Evolutionary conservation across 64 coral and sea anemone genomes (phyloP).

Genomic region (Astreopora myriophthalma): DNA sequence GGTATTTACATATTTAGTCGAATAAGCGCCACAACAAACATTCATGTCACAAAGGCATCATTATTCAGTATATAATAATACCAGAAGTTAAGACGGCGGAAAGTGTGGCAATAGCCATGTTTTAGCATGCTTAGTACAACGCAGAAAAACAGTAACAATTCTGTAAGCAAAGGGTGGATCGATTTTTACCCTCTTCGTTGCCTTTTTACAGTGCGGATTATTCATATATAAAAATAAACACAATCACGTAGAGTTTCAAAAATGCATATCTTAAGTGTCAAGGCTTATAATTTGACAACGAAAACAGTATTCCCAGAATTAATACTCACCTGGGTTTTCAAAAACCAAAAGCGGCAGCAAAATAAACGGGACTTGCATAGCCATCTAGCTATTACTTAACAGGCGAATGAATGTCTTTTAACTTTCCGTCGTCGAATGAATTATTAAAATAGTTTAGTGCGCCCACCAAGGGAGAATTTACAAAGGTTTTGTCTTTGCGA

Average conservation of each 20-base stretch:
- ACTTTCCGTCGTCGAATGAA: not conserved
- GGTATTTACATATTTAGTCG: not conserved
- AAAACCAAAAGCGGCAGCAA: not conserved
- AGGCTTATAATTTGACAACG: not conserved
- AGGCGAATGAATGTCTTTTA: not conserved
- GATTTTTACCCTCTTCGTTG: too few relatives aligned
- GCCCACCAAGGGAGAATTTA: not conserved
- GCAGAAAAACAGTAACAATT: too few relatives aligned
- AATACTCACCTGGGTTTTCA: not conserved
- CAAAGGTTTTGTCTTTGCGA: not conserved
- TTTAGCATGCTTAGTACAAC: not conserved
- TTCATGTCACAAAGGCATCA: not conserved
- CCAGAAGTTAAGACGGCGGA: not conserved
- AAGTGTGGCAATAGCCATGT: not conserved
- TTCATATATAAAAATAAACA: not conserved
- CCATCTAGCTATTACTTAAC: not conserved
- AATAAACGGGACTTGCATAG: not conserved
- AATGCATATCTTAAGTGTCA: not conserved
- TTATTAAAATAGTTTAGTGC: not conserved
- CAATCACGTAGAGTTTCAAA: not conserved
- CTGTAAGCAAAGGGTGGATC: too few relatives aligned
- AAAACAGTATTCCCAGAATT: not conserved
- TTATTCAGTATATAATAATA: not conserved
- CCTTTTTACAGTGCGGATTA: too few relatives aligned
- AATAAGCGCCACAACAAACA: not conserved